Conservation (phyloP, 2,113 vertebrate genomes). For the Larimichthys polyactis region DNA sequence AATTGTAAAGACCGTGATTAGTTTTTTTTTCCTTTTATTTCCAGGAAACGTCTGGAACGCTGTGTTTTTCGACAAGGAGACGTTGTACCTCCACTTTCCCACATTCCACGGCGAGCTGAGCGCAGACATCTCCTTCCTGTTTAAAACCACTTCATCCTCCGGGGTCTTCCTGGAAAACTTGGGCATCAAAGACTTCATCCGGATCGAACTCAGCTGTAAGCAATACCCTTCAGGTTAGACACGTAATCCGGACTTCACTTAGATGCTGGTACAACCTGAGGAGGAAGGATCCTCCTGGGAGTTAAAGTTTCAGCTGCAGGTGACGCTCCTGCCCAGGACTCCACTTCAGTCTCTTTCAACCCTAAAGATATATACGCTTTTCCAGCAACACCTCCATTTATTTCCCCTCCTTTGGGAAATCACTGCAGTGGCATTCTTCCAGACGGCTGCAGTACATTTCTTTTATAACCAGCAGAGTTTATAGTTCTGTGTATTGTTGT, state of each 20-base stretch:
- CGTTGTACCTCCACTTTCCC: slow-evolving; percentile 95
- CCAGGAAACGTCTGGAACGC: slow-evolving; percentile 94
- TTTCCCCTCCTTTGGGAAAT: slow-evolving; percentile 41
- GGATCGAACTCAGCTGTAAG: slow-evolving; percentile 94
- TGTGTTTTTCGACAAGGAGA: slow-evolving; percentile 93
- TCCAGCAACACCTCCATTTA: background rate
- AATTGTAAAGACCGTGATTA: background rate
- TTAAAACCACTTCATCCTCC: slow-evolving; percentile 93
- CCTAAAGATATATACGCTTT: background rate
- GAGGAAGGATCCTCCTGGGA: background rate
- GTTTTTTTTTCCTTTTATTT: background rate
- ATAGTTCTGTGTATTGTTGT: background rate
- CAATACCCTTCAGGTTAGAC: slow-evolving; percentile 54
- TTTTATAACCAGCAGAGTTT: slow-evolving; percentile 16
- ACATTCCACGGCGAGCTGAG: slow-evolving; percentile 95
- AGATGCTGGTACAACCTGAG: slow-evolving; percentile 17
- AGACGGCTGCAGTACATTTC: background rate
- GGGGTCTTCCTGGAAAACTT: slow-evolving; percentile 97
- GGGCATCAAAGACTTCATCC: slow-evolving; percentile 96
- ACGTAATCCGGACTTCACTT: slow-evolving; percentile 27
- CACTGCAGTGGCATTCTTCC: slow-evolving; percentile 13
- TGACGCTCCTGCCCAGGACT: background rate
- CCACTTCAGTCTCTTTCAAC: background rate
- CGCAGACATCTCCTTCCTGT: slow-evolving; percentile 95
- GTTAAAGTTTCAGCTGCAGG: slow-evolving; percentile 24